Base-by-base conservation (phyloP, 2,888 invertebrate genomes). In the Rhopalosiphum nymphaeae region DNA sequence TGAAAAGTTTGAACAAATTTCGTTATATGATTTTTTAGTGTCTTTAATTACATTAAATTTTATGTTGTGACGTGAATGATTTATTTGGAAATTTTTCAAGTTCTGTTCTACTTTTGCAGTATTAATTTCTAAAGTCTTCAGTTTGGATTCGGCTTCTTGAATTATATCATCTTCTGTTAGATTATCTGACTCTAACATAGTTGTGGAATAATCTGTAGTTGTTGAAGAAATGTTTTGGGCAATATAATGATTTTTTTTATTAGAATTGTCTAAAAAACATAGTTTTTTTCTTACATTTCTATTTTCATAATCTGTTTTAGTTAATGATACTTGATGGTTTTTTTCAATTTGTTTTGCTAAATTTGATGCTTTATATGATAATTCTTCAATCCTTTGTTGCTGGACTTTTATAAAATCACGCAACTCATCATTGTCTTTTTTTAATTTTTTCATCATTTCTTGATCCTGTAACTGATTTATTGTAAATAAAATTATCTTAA, bases 121-220 rank as follows among this genome's bases (percentile, higher is more conserved):
- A 95, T 97, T 97, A n/a, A 96, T 96, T 95, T 97, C 97, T 94
- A 97, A 95, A 95, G 96, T 96, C 94, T 96, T 96, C 4, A 97
- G 95, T 5, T 96, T 96, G 84, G 96, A 95, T 95, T 96, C 96
- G 0, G 97, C 97, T 95, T 97, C 96, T 57, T 96, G 96, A 9
- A 97, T 95, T 44, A 97, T 95, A 91, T 96, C 96, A 3, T 96
- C 96, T 87, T 94, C 94, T 25, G 94, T 94, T 53, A 44, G 53
- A 44, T 94, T 91, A 53, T 94, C 94, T 9, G 94, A 94, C 7
- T 94, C 94, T 61, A 90, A 85, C 42, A 90, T 0, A 25, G 96
- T 96, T 0, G 96, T 96, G 95, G 96, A 96, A 89, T 94, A 91
- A 42, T 95, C 95, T 21, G 95, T 95, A 16, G 95, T 95, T 87